Base-by-base conservation (phyloP, 2,113 vertebrate species). In the Channa argus region DNA sequence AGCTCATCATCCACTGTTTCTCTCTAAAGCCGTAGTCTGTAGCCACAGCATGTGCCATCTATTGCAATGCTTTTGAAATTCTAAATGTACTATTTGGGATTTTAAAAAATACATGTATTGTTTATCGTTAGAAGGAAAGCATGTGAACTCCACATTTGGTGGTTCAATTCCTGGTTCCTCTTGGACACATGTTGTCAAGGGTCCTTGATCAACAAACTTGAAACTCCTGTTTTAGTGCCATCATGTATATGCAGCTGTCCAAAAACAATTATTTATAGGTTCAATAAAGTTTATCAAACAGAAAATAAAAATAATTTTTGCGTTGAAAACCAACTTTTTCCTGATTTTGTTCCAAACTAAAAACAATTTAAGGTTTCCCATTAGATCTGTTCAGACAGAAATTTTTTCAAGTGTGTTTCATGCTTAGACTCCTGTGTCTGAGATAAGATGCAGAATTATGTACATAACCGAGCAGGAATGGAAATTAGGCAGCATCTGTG, bases 371-470 rank as follows among this genome's bases (percentile, higher is more conserved):
- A 13, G 0, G 2, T 70, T 8, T 44, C 8, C 11, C 37, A 24
- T 24, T 41, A 38, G 47, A 24, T 24, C 46, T 56, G 61, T 62
- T 63, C 33, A 50, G n/a, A 68, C 2, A 9, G 52, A 14, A 41
- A 38, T 3, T 63, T 60, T 39, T 67, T 51, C 5, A 51, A 12
- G 12, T 13, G 41, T 6, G 13, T 46, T 39, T 24, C 45, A 36
- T 51, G 24, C 63, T 64, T 39, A 56, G 34, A 50, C 50, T 69
- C 24, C 51, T 12, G 58, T 71, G 71, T 84, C 80, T 66, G 53
- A 72, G 83, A 93, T 91, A 62, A 90, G 85, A 94, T 90, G 92
- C 89, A 92, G 88, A 94, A 89, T 91, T 92, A 94, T 94, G 90
- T 92, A 93, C 86, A 93, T 91, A 92, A 87, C 77, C 74, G 77